Percentiles rank a stretch among this genome's conserved stretches.
Conservation (phyloP, 2,888 invertebrate species). For the Scrobipalpa costella region DNA sequence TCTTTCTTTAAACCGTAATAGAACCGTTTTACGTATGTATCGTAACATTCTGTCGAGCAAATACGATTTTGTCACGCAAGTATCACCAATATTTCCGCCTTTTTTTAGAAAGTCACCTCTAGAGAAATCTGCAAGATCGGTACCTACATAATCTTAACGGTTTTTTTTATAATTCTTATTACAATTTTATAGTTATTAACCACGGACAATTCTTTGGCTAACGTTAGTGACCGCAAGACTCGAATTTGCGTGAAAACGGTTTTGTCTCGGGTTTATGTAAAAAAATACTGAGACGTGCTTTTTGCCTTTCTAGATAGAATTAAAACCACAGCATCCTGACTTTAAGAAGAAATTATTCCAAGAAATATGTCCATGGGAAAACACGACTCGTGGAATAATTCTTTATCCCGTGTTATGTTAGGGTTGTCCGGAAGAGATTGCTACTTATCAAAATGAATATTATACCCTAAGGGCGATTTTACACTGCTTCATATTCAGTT, state of each 20-base stretch:
- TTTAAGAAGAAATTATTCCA: not conserved
- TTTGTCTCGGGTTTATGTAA: constrained; percentile 13
- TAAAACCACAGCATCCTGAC: not conserved
- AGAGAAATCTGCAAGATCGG: not conserved
- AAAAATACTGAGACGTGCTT: not conserved
- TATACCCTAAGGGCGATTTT: too few relatives aligned
- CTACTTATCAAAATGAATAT: too few relatives aligned
- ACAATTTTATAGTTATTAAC: constrained; percentile 3
- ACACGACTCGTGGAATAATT: too few relatives aligned
- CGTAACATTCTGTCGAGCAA: not conserved
- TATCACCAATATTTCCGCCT: not conserved
- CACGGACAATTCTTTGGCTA: constrained; percentile 7
- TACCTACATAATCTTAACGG: not conserved
- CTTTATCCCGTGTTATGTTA: too few relatives aligned
- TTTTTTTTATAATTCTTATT: constrained; percentile 30
- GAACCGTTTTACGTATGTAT: not conserved
- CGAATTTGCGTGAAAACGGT: constrained; percentile 16
- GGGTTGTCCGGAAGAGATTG: too few relatives aligned
- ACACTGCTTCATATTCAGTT: too few relatives aligned
- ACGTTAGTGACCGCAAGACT: constrained; percentile 17
- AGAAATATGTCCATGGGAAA: not conserved
- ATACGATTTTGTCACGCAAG: constrained; percentile 1
- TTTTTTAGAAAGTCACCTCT: constrained; percentile 1
- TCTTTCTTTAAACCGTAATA: not conserved
- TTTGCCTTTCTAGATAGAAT: not conserved